Evolutionary conservation across 2,888 invertebrate genomes (phyloP).

Genomic region (Ennomos quercinarius): DNA sequence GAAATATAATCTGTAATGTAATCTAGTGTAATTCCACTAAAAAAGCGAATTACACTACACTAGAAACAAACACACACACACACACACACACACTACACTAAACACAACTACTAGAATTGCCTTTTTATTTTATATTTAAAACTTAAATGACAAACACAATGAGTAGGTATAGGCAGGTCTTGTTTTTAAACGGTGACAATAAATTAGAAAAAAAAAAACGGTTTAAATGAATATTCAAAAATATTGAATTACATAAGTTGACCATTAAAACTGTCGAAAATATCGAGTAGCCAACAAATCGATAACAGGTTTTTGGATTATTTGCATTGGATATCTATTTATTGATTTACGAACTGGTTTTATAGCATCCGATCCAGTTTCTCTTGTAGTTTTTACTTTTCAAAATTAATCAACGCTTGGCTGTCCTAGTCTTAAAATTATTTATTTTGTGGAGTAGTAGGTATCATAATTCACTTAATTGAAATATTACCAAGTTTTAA

Average conservation of each 20-base stretch:
- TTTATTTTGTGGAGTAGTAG: not conserved
- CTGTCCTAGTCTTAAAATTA: conserved; percentile 21
- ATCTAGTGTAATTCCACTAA: no score
- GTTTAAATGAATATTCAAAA: conserved; percentile 4
- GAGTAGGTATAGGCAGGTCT: no score
- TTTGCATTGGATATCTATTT: conserved; percentile 50
- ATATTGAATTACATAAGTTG: conserved; percentile 7
- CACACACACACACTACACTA: no score
- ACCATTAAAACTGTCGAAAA: conserved; percentile 7
- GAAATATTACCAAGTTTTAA: not conserved
- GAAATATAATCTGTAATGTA: no score
- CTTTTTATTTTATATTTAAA: no score
- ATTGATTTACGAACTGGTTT: conserved; percentile 53
- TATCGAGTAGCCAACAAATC: conserved; percentile 13
- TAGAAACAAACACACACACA: no score
- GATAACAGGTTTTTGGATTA: conserved; percentile 45
- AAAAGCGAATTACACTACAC: no score
- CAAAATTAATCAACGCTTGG: conserved; percentile 32
- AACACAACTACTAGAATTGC: no score
- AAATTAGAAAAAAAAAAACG: no score
- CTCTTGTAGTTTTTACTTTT: conserved; percentile 32
- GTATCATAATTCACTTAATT: not conserved
- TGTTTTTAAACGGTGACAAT: no score
- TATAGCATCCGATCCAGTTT: conserved; percentile 51
- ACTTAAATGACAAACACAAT: no score